Percentiles rank a stretch among this genome's conserved stretches.
phyloP scores from a whole-genome alignment of 2,888 invertebrate species.

The Meloe dianella region DNA sequence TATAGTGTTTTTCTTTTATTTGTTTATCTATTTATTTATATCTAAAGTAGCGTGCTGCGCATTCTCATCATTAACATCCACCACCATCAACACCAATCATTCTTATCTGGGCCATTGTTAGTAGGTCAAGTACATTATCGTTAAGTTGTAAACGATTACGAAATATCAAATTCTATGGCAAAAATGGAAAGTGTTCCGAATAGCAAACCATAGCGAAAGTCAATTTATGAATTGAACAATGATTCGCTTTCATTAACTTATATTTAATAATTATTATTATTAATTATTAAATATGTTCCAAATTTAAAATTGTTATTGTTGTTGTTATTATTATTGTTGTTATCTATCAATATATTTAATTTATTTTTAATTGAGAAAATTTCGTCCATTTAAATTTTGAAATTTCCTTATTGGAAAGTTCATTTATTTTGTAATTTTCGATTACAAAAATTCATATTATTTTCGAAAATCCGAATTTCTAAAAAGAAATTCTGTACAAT shows the following conservation, averaged over 20 bases:
- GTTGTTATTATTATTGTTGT: background rate
- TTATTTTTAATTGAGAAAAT: constrained; percentile 1
- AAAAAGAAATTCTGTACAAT: no score
- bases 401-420: background rate
- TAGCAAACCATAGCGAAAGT: constrained; percentile 41
- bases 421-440: background rate
- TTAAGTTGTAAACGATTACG: constrained; percentile 44
- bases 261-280: constrained; percentile 15
- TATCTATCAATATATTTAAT: background rate
- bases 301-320: background rate
- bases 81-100: constrained; percentile 31
- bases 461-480: no score
- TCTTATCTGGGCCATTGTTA: constrained; percentile 55
- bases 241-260: constrained; percentile 38
- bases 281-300: constrained; percentile 18
- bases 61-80: constrained; percentile 18
- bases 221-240: constrained; percentile 24
- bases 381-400: background rate
- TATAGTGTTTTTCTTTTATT: background rate
- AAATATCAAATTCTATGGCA: constrained; percentile 50
- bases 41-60: background rate
- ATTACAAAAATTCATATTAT: no score
- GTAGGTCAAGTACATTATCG: constrained; percentile 56
- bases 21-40: background rate
- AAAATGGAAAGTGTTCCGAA: constrained; percentile 55